Conservation (phyloP, 2,888 invertebrate genomes). For the Drosophila colorata region DNA sequence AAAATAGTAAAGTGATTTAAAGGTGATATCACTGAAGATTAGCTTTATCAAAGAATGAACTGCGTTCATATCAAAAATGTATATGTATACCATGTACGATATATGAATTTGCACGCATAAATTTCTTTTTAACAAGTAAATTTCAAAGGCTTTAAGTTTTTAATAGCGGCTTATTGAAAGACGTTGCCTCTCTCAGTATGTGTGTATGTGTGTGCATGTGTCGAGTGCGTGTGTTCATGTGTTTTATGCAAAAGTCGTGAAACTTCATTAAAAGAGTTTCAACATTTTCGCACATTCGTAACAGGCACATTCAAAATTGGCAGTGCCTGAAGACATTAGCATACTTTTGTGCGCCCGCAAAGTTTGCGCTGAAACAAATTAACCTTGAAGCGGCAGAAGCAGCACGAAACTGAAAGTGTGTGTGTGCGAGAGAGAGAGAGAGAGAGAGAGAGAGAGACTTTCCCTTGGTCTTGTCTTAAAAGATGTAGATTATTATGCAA, state of each 20-base stretch:
- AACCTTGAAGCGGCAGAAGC: slow-evolving; percentile 63
- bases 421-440: background rate
- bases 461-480: slow-evolving; percentile 16
- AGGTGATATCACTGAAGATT: too few relatives aligned
- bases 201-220: slow-evolving; percentile 3
- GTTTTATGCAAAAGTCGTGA: slow-evolving; percentile 56
- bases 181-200: background rate
- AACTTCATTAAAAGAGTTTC: slow-evolving; percentile 65
- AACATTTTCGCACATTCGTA: slow-evolving; percentile 55
- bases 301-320: slow-evolving; percentile 45
- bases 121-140: slow-evolving; percentile 48
- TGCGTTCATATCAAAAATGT: too few relatives aligned
- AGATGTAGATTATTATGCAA: slow-evolving; percentile 71
- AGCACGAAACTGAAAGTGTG: background rate
- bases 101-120: slow-evolving; percentile 16
- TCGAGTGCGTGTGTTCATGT: slow-evolving; percentile 35
- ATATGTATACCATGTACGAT: background rate
- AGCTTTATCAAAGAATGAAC: too few relatives aligned
- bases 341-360: slow-evolving; percentile 63
- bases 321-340: slow-evolving; percentile 60
- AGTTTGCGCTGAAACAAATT: slow-evolving; percentile 71
- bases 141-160: slow-evolving; percentile 51
- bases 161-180: slow-evolving; percentile 15
- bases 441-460: slow-evolving; percentile 12
- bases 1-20: too few relatives aligned